These are phyloP conservation scores for Sylvicola cinctus DNA, from an alignment of 2,888 invertebrate species.

Conservation along the genomic window DNA sequence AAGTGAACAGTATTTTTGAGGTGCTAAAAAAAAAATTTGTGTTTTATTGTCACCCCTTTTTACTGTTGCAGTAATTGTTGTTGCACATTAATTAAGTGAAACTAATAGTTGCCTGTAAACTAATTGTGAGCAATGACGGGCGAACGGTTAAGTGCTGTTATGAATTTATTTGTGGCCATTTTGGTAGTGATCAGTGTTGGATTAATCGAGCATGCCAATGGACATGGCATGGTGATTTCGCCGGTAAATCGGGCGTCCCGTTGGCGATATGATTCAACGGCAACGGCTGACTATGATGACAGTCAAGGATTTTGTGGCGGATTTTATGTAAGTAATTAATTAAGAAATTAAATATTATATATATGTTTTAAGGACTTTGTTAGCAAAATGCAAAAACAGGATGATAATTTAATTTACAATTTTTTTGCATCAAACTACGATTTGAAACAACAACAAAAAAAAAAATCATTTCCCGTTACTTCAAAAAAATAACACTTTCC, in stretches of 20 bases:
- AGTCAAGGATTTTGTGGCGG: constrained; percentile 33
- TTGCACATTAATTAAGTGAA: too few species aligned
- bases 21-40: too few species aligned
- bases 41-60: too few species aligned
- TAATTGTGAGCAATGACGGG: too few species aligned
- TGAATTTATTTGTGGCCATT: background rate
- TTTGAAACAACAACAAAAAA: too few species aligned
- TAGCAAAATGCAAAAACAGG: background rate
- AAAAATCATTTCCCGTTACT: too few species aligned
- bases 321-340: constrained; percentile 16
- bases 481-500: too few species aligned
- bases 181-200: background rate
- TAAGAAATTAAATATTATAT: background rate
- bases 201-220: constrained; percentile 9
- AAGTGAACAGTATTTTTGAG: too few species aligned
- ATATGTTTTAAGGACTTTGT: too few species aligned
- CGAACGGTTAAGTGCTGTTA: background rate
- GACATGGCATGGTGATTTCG: constrained; percentile 31
- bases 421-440: background rate
- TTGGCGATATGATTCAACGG: constrained; percentile 28
- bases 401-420: background rate
- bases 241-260: constrained; percentile 31
- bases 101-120: too few species aligned
- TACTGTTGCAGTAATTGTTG: too few species aligned
- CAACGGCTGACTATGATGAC: constrained; percentile 31